phyloP scores from a whole-genome alignment of 1,140 invertebrate species.

The Diorhabda elongata region DNA sequence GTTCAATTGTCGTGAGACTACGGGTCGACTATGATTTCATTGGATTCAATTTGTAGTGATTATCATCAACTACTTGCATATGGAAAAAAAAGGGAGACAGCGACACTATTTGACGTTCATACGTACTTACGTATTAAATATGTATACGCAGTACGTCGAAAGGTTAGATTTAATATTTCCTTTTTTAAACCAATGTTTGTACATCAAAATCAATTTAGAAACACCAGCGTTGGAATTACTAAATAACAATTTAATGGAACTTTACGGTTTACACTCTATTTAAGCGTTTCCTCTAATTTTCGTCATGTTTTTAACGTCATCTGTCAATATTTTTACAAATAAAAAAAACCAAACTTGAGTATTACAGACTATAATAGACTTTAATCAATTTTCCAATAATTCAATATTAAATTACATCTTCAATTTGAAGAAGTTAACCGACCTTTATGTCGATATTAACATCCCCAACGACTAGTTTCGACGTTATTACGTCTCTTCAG shows the following conservation, averaged over 20 bases:
- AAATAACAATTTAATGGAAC: conserved; percentile 22
- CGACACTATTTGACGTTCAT: conserved; percentile 15
- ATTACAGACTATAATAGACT: no score
- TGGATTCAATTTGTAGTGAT: conserved; percentile 42
- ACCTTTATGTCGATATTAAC: no score
- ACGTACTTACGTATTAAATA: no score
- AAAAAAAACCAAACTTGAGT: no score
- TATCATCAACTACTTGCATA: conserved; percentile 27
- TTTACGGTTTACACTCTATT: conserved; percentile 21
- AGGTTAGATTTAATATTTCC: conserved; percentile 39
- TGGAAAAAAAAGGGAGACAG: conserved; percentile 27
- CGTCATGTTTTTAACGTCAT: background rate
- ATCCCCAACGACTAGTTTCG: no score
- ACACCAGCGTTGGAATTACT: conserved; percentile 15
- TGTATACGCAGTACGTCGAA: no score
- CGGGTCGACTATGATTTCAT: conserved; percentile 37
- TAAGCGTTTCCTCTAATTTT: conserved; percentile 17
- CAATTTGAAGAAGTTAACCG: no score
- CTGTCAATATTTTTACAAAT: no score
- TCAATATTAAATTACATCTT: no score
- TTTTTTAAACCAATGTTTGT: conserved; percentile 33
- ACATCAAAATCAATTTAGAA: conserved; percentile 25
- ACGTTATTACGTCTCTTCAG: no score
- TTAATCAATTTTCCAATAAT: no score
- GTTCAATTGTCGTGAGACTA: conserved; percentile 42